Evolutionary conservation across 2,113 vertebrate species (phyloP).

Genomic region (Aramus guarauna): DNA sequence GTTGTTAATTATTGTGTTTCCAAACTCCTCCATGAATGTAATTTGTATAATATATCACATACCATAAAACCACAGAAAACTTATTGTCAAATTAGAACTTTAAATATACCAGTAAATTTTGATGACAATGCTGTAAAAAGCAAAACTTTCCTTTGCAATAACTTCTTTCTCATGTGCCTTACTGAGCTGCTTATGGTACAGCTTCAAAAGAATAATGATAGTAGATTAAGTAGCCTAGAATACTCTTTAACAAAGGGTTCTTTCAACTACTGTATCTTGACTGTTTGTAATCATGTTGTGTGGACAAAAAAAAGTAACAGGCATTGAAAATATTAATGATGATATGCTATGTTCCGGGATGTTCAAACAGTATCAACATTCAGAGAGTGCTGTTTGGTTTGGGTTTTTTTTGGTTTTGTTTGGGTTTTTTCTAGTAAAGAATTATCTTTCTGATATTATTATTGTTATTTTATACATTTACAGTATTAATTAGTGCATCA

Average conservation of each 20-base stretch:
- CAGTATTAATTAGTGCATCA: background rate
- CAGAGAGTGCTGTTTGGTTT: background rate
- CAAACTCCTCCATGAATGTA: background rate
- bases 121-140: slow-evolving; percentile 24
- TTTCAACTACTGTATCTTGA: background rate
- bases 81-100: slow-evolving; percentile 22
- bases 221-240: background rate
- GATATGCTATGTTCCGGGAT: background rate
- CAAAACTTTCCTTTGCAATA: background rate
- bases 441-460: background rate
- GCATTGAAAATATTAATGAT: background rate
- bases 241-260: background rate
- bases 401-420: background rate
- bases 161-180: background rate
- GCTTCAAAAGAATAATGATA: background rate
- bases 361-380: background rate
- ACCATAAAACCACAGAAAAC: background rate
- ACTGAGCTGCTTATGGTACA: background rate
- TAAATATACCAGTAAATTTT: slow-evolving; percentile 32
- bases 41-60: background rate
- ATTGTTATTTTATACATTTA: background rate
- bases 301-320: background rate
- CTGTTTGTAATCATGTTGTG: background rate
- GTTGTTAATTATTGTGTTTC: slow-evolving; percentile 31
- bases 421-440: background rate